Base-by-base conservation (phyloP, 2,888 invertebrate genomes). In the Leptinotarsa juncta region DNA sequence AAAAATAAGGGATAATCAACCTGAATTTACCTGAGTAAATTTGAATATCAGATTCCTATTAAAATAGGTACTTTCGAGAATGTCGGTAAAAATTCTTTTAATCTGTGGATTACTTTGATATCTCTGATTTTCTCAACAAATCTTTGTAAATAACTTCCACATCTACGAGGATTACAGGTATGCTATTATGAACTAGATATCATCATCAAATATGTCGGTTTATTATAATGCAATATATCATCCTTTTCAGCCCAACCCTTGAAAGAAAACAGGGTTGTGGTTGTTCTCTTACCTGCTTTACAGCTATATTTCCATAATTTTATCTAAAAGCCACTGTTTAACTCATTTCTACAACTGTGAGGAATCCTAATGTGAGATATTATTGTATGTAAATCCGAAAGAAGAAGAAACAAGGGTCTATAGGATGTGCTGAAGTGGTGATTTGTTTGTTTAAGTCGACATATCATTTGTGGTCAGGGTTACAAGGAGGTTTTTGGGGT, bases 251-350 rank as follows among this genome's bases (percentile, higher is more conserved):
- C 69, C 69, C 69, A 57, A 18, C 69, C 69, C 69, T 69, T 69
- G 69, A 10, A 53, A 18, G n/a, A 60, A 60, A 57, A 69, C 69
- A 69, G 57, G 57, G 69, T 20, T 69, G 69, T 69, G 57, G 49
- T 69, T 69, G 69, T 69, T 48, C 57, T 48, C 65, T 75, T 80
- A 81, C 81, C 80, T 81, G 80, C 77, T 62, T 76, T 74, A 72
- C 76, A 67, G 67, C 70, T 70, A 65, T 60, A 80, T 81, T 79
- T 81, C 80, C 79, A 81, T 81, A 81, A 81, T 80, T 80, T 79
- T 73, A 75, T 74, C 78, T 79, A 81, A 81, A 78, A 79, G 81
- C 80, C 80, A 77, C 79, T 78, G 81, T 81, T 81, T 81, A 79
- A 78, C 70, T 74, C 79, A 79, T 79, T 79, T 78, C 75, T 79